Percentiles rank a stretch among this genome's conserved stretches.
Conservation (phyloP, 37 sponge, comb jelly and placozoan genomes). For the Mnemiopsis leidyi region DNA sequence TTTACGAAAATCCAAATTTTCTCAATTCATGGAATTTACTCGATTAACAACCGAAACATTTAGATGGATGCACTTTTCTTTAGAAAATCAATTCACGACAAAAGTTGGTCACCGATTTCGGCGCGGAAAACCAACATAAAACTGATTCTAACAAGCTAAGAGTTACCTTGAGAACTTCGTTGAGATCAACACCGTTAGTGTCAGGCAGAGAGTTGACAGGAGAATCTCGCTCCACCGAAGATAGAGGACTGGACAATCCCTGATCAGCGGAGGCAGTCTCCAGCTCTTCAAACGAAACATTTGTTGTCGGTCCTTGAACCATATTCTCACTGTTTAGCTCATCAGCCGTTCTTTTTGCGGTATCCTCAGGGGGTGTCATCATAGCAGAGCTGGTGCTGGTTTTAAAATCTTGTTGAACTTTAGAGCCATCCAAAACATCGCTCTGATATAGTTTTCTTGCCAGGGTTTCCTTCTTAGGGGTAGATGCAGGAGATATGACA, state of each 20-base stretch:
- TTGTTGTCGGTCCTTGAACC: conserved; percentile 21
- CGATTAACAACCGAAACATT: too few species aligned
- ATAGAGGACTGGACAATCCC: not conserved
- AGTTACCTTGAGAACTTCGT: conserved; percentile 24
- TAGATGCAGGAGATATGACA: not conserved
- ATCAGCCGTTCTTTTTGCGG: not conserved
- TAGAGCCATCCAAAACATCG: not conserved
- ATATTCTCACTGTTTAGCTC: not conserved
- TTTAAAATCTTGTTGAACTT: not conserved
- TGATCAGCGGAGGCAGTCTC: not conserved
- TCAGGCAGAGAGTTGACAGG: conserved; percentile 25
- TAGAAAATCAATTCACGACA: too few species aligned
- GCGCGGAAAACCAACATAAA: too few species aligned
- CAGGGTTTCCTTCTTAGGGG: not conserved
- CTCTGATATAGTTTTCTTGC: not conserved
- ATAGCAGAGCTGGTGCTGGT: not conserved
- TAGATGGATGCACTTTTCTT: too few species aligned
- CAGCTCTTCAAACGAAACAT: not conserved
- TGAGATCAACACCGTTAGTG: conserved; percentile 20
- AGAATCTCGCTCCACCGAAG: not conserved
- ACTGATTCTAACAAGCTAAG: too few species aligned
- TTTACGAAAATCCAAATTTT: too few species aligned
- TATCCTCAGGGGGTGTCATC: not conserved
- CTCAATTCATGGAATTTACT: too few species aligned
- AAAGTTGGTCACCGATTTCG: too few species aligned